Percentiles rank a stretch among this genome's conserved stretches.
phyloP scores from a whole-genome alignment of 2,113 vertebrate species.

The Lepus americanus region DNA sequence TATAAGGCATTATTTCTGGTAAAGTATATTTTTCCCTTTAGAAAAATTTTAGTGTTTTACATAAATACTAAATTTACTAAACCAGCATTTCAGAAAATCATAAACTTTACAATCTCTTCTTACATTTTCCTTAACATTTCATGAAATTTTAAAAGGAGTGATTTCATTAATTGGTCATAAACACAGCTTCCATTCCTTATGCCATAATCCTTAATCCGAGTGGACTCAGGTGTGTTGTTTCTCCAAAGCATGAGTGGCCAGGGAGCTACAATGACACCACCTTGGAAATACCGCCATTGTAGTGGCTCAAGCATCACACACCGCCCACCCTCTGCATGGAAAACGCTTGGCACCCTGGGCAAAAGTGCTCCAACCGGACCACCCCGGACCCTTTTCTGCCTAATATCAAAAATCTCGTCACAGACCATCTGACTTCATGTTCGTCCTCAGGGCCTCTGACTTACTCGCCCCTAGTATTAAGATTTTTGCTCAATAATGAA shows the following conservation, averaged over 20 bases:
- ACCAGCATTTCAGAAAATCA: constrained; percentile 63
- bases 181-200: background rate
- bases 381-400: background rate
- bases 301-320: background rate
- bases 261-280: background rate
- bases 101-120: constrained; percentile 64
- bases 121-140: constrained; percentile 59
- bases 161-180: constrained; percentile 54
- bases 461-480: background rate
- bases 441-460: background rate
- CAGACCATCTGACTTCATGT: background rate
- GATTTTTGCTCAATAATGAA: too few relatives aligned
- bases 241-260: background rate
- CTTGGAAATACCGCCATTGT: background rate
- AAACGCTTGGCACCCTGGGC: background rate
- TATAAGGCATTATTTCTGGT: constrained; percentile 46
- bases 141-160: constrained; percentile 40
- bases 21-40: constrained; percentile 34
- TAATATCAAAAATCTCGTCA: background rate
- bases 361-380: background rate
- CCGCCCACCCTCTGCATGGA: background rate
- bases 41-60: constrained; percentile 63
- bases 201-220: constrained; percentile 34
- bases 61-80: constrained; percentile 43
- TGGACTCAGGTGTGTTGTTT: background rate